Conservation (phyloP, 2,113 vertebrate genomes). For the sheep (Ovis aries) region ARS-UI_Ramb_v3.0 NC_056063.1:81269001-81269500, state of each 20-base stretch:
- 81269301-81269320: not conserved
- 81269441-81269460: not conserved
- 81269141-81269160: not conserved
- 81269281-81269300: rapidly evolving
- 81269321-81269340: not conserved
- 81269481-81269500: not conserved
- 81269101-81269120: not conserved
- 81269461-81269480: not conserved
- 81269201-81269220: not conserved
- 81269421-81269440: not conserved
- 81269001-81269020: not conserved
- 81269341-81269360: not conserved
- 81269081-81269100: not conserved
- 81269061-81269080: not conserved
- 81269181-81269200: not conserved
- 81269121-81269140: not conserved
- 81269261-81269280: not conserved
- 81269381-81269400: not conserved
- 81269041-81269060: not conserved
- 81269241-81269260: not conserved
- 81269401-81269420: not conserved
- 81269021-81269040: not conserved
- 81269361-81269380: not conserved
- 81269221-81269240: not conserved
- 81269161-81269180: not conserved